Evolutionary conservation across 2,888 invertebrate genomes (phyloP).

Genomic region (Tinea pellionella): DNA sequence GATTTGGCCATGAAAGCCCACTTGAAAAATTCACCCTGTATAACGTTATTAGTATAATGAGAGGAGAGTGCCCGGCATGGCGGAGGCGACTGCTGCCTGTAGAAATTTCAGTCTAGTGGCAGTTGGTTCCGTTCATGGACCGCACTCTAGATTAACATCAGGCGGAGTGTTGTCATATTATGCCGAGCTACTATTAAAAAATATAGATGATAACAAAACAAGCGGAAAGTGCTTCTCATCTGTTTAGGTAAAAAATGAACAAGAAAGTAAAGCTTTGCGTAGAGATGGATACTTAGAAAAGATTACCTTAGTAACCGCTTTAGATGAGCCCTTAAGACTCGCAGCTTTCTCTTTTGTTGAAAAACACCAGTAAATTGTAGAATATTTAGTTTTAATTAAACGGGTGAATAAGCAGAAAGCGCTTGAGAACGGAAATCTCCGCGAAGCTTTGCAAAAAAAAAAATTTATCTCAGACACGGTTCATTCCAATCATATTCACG

Average conservation of each 20-base stretch:
- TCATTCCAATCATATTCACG: conserved; percentile 18
- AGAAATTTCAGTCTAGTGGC: too few species aligned
- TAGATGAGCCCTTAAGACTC: conserved; percentile 35
- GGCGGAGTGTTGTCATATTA: too few species aligned
- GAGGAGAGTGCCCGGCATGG: too few species aligned
- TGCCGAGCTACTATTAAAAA: too few species aligned
- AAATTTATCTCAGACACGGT: conserved; percentile 27
- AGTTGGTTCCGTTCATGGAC: too few species aligned
- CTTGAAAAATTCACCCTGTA: too few species aligned
- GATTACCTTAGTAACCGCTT: conserved; percentile 38
- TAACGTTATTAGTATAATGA: too few species aligned
- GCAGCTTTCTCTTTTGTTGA: conserved; percentile 31
- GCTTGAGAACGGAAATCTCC: conserved; percentile 39
- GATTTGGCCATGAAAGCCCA: too few species aligned
- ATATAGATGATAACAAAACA: background rate
- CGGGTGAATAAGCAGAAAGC: conserved; percentile 33
- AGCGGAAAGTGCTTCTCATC: conserved; percentile 10
- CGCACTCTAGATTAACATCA: too few species aligned
- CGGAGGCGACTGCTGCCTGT: too few species aligned
- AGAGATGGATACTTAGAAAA: conserved; percentile 36
- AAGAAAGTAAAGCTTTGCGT: conserved; percentile 54
- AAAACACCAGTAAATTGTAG: conserved; percentile 32
- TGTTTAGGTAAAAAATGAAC: conserved; percentile 21
- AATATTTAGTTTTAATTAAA: conserved; percentile 38
- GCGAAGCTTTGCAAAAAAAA: conserved; percentile 40